Evolutionary conservation across 1,140 invertebrate species (phyloP), one percentile per base, ranked within the genome.

Genomic region (Apis cerana): DNA sequence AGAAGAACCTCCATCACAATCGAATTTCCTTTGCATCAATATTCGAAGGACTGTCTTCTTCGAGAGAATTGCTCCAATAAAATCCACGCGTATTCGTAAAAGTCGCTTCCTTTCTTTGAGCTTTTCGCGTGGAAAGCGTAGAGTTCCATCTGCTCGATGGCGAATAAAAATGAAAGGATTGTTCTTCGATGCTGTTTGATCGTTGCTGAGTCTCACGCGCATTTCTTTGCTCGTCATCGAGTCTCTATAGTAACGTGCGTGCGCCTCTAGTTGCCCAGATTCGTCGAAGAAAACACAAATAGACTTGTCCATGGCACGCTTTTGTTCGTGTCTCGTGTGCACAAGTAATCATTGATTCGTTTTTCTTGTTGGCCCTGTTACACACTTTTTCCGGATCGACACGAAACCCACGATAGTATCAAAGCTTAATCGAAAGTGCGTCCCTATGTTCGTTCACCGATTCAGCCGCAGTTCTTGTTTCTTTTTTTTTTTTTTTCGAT

Each of bases 281-380:
- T 90, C 85, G 83, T 86, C 85, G 81, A 69, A 75, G 43, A 62
- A 27, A 78, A 82, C 85, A 87, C 68, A 56, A 83, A 88, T 89
- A 88, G 81, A 88, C 78, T 90, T 84, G 65, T 90, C 75, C 83
- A 64, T 54, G 75, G 69, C 52, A 83, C 74, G 81, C 68, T 80
- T 83, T 85, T 82, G 76, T 13, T 64, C 62, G 43, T 59, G 75
- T 68, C 17, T 19, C 62, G 9, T 43, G 50, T 68, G 2, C 33
- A 27, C 27, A 33, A 17, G 59, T 68, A 68, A 68, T 61, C 58
- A 21, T 27, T 1, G 33, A 68, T 33, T 48, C n/a, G 43, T 7
- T 33, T 50, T 52, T 64, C 50, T 43, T 76, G 21, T 15, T 17
- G 52, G 11, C 15, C 27, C 21, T n/a, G 64, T 61, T 54, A 58